Evolutionary conservation across 2,113 vertebrate species (phyloP), one percentile per base, ranked within the genome.

Genomic region (Varanus salvator): DNA sequence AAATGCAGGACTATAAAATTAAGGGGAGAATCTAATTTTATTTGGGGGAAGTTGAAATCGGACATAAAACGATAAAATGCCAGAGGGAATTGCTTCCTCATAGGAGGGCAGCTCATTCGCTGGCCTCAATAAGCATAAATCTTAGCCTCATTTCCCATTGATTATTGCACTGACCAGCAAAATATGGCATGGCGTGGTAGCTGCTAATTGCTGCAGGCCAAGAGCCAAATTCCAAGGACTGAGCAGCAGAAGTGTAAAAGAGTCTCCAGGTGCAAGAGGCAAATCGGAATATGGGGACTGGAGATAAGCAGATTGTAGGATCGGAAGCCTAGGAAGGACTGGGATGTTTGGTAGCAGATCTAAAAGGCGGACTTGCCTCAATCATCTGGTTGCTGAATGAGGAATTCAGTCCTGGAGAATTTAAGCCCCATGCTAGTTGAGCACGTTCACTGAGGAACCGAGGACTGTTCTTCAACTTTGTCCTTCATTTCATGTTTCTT

Each of bases 21-120:
- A 92, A 88, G 80, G 72, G 81, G 77, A 84, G 89, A 85, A 89
- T 93, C 87, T 94, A 89, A 95, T 94, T 96, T 94, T 93, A 44
- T 92, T 95, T 95, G 86, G 87, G 86, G 80, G 66, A 80, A 72
- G 34, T 89, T 64, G 78, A 89, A 94, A 95, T 93, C 29, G 92
- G 89, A 54, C 80, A 34, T 90, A 85, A 93, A 84, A 9, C 0
- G 29, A 86, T 78, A 60, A 48, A 0, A 78, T 90, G 91, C 93
- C 84, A 54, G 2, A 17, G 90, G 89, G 91, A 84, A 66, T 1
- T 1, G 6, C 6, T 68, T 34, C 86, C n/a, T 85, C 69, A 48
- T 64, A 29, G 48, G 34, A 77, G 15, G 23, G 76, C 23, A 52
- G 0, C 0, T 21, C 1, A 69, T 80, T 21, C 31, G 6, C 0